phyloP scores from a whole-genome alignment of 2,797 vertebrate species.

The Sebastiscus albofasciatus region DNA sequence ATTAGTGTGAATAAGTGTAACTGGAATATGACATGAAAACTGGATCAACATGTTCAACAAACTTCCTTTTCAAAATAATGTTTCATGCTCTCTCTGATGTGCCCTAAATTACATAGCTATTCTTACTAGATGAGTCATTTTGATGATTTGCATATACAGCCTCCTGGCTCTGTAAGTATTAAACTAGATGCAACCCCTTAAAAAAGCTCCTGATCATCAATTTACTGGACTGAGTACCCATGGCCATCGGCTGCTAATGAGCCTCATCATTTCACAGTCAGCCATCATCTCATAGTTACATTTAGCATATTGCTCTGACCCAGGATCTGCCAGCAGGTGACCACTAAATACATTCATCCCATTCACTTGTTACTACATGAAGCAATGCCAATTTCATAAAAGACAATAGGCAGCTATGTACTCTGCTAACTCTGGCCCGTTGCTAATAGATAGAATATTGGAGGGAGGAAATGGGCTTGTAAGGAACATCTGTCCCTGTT shows the following conservation, averaged over 20 bases:
- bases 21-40: not conserved
- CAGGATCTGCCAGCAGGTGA: constrained; percentile 48
- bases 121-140: not conserved
- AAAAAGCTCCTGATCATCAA: constrained; percentile 31
- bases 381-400: constrained; percentile 44
- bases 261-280: constrained; percentile 51
- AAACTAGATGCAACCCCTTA: constrained; percentile 14
- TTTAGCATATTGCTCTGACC: constrained; percentile 46
- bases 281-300: constrained; percentile 45
- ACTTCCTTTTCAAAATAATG: not conserved
- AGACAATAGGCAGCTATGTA: constrained; percentile 48
- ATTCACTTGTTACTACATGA: constrained; percentile 25
- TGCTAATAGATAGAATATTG: constrained; percentile 64
- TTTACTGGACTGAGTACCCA: constrained; percentile 21
- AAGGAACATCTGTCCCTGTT: constrained; percentile 77
- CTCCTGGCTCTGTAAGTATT: constrained; percentile 20
- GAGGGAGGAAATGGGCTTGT: constrained; percentile 65
- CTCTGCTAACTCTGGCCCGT: constrained; percentile 25
- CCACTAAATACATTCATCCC: constrained; percentile 25
- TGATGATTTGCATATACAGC: constrained; percentile 14
- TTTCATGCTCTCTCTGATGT: not conserved
- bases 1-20: not conserved
- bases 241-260: constrained; percentile 47
- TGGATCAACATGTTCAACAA: not conserved
- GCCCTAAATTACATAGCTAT: not conserved